Evolutionary conservation across 2,888 invertebrate species (phyloP).

Genomic region (Chesias legatella): DNA sequence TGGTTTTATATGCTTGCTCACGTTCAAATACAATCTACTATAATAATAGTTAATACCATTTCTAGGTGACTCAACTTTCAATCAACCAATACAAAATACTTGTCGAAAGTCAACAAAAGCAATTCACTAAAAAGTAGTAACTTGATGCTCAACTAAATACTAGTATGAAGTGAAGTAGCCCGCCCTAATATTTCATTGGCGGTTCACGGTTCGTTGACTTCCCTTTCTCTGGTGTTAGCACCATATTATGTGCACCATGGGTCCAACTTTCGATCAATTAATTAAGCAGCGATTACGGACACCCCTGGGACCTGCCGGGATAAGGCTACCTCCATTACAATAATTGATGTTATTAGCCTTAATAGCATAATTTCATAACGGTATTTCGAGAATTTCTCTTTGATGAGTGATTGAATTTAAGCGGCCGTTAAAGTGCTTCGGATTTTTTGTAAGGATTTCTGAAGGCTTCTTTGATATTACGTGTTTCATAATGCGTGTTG

Average conservation of each 20-base stretch:
- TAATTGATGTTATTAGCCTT: slow-evolving; percentile 62
- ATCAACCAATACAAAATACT: neutral
- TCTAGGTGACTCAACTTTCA: neutral
- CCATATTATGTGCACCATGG: slow-evolving; percentile 72
- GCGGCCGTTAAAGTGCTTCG: neutral
- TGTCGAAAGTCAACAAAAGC: neutral
- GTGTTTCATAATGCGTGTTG: no score
- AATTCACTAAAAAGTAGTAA: slow-evolving; percentile 4
- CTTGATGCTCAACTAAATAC: slow-evolving; percentile 1
- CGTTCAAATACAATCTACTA: no score
- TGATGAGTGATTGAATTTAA: slow-evolving; percentile 16
- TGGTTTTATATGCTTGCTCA: no score
- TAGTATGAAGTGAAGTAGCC: neutral
- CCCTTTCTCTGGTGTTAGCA: slow-evolving; percentile 73
- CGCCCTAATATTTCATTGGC: slow-evolving; percentile 30
- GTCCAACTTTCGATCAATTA: slow-evolving; percentile 78
- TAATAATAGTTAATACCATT: no score
- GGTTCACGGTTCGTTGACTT: slow-evolving; percentile 65
- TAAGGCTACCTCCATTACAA: slow-evolving; percentile 58
- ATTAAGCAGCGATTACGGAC: slow-evolving; percentile 71
- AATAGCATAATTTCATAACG: slow-evolving; percentile 51
- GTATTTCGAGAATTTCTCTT: slow-evolving; percentile 17
- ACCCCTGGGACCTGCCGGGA: slow-evolving; percentile 54
- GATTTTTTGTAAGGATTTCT: neutral
- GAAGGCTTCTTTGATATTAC: no score